Percentiles rank a stretch among this genome's conserved stretches.
phyloP scores from a whole-genome alignment of 2,113 vertebrate species.

The human region DNA sequence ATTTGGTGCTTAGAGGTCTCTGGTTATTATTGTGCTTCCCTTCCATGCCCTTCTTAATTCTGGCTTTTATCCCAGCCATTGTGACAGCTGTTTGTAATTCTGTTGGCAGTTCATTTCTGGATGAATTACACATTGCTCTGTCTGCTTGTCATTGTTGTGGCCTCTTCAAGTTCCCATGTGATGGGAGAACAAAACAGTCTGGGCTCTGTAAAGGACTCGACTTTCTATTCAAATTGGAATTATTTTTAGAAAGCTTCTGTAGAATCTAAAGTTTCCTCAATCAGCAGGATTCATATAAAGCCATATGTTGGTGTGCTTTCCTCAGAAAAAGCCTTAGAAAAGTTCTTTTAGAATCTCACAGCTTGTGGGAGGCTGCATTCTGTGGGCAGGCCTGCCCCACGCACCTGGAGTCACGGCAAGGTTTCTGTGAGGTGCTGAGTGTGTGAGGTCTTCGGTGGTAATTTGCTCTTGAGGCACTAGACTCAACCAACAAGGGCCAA shows the following conservation, averaged over 20 bases:
- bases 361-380: background rate
- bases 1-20: background rate
- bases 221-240: conserved; percentile 75
- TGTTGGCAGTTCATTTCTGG: conserved; percentile 57
- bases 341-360: conserved; percentile 4
- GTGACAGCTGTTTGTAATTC: conserved; percentile 61
- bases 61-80: conserved; percentile 51
- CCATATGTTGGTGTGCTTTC: conserved; percentile 70
- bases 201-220: background rate
- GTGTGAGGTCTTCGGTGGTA: accelerated
- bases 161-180: conserved; percentile 65
- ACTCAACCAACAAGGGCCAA: background rate
- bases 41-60: background rate
- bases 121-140: conserved; percentile 64
- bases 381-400: background rate
- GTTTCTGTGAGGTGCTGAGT: too few relatives aligned
- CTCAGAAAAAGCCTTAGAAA: conserved; percentile 77
- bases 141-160: conserved; percentile 64
- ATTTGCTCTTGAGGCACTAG: background rate
- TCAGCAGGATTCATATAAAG: conserved; percentile 80
- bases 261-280: conserved; percentile 75
- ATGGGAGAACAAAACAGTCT: conserved; percentile 13
- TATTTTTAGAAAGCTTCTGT: conserved; percentile 82
- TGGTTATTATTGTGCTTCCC: background rate
- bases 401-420: too few relatives aligned